Conservation (phyloP, 2,888 invertebrate species). For the Steinernema carpocapsae region DNA sequence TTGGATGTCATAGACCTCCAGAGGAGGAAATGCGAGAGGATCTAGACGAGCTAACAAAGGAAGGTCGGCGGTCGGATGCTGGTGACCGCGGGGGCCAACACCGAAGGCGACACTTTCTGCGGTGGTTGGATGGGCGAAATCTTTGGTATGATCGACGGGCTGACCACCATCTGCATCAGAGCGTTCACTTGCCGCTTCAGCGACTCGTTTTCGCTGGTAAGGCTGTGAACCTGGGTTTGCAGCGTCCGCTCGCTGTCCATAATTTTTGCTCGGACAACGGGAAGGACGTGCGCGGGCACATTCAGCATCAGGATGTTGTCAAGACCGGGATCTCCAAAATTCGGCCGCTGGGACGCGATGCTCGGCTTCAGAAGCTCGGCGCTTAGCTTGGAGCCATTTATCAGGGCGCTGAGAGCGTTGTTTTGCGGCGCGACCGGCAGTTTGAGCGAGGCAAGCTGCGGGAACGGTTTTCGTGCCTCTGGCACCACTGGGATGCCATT, state of each 20-base stretch:
- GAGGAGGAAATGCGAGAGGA: background rate
- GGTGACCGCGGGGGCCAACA: background rate
- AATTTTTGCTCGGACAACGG: slow-evolving; percentile 8
- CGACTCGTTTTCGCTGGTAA: background rate
- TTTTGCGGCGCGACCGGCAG: background rate
- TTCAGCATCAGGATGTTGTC: slow-evolving; percentile 15
- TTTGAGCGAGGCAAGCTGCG: slow-evolving; percentile 4
- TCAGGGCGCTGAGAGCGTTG: background rate
- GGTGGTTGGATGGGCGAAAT: background rate
- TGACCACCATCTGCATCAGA: slow-evolving; percentile 8
- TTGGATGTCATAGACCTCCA: background rate
- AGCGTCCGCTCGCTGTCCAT: background rate
- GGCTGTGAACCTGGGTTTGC: background rate
- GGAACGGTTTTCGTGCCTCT: background rate
- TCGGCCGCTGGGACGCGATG: background rate
- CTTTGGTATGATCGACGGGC: background rate
- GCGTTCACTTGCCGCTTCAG: background rate
- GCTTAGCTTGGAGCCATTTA: background rate
- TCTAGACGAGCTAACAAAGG: background rate
- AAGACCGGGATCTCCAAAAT: background rate
- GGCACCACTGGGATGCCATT: slow-evolving; percentile 23
- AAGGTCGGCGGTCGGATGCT: background rate
- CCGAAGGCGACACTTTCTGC: slow-evolving; percentile 1
- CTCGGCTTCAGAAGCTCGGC: background rate
- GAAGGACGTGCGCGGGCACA: slow-evolving; percentile 4